These are phyloP conservation scores for Eolophus roseicapilla DNA, from an alignment of 2,113 vertebrate genomes.

Conservation along the genomic window DNA sequence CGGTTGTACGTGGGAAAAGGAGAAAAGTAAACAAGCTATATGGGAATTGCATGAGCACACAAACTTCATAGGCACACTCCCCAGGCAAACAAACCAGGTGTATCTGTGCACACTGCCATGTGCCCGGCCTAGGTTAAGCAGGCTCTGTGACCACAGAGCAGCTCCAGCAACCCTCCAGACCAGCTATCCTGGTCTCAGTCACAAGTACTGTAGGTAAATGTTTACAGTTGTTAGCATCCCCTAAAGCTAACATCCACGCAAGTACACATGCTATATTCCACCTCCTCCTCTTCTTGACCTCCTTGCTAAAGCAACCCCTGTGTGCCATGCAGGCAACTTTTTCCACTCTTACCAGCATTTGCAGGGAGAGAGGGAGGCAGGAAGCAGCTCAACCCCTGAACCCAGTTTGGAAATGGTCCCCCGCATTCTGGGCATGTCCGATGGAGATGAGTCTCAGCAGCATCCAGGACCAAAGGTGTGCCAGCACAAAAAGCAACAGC, in stretches of 20 bases:
- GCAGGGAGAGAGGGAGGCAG: neutral
- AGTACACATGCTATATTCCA: neutral
- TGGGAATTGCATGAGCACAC: neutral
- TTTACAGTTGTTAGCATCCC: neutral
- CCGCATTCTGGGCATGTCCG: neutral
- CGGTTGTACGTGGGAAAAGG: neutral
- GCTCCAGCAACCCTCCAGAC: neutral
- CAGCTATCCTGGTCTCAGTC: neutral
- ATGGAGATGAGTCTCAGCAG: neutral
- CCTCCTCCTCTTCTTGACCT: neutral
- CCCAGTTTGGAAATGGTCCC: neutral
- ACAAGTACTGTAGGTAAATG: neutral
- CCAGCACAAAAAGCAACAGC: neutral
- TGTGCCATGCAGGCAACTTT: rapidly evolving
- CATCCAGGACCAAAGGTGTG: neutral
- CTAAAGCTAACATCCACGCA: neutral
- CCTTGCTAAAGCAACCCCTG: neutral
- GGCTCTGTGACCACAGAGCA: neutral
- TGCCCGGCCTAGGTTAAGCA: neutral
- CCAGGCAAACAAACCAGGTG: rapidly evolving
- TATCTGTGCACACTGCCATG: neutral
- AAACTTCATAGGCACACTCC: neutral
- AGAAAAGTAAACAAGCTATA: neutral
- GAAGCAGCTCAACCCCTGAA: neutral
- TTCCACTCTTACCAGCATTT: neutral